These are phyloP conservation scores for Leucophenga montana DNA, from an alignment of 2,888 invertebrate genomes.

Conservation along the genomic window DNA sequence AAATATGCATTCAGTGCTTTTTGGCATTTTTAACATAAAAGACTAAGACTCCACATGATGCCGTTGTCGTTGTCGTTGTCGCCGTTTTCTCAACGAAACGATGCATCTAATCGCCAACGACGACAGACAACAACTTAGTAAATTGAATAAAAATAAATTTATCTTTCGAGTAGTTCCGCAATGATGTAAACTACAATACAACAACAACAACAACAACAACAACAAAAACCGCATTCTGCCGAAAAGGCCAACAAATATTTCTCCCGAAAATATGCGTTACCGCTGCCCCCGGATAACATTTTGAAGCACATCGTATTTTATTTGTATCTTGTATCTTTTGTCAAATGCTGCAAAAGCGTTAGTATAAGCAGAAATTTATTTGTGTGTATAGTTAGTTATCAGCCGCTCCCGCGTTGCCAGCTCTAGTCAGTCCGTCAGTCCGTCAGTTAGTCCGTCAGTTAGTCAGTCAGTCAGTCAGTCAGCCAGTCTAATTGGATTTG, in stretches of 20 bases:
- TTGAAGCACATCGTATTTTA: background rate
- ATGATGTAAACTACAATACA: conserved; percentile 54
- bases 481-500: conserved; percentile 64
- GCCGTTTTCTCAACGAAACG: too few relatives aligned
- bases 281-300: too few relatives aligned
- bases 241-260: conserved; percentile 25
- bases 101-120: too few relatives aligned
- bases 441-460: conserved; percentile 20
- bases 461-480: conserved; percentile 38
- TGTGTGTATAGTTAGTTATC: too few relatives aligned
- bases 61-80: too few relatives aligned
- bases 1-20: conserved; percentile 32
- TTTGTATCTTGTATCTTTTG: conserved; percentile 6
- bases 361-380: too few relatives aligned
- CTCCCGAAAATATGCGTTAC: conserved; percentile 6
- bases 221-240: background rate
- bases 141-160: conserved; percentile 3
- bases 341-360: conserved; percentile 7
- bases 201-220: conserved; percentile 38
- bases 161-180: conserved; percentile 49
- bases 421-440: too few relatives aligned
- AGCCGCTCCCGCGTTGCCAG: too few relatives aligned
- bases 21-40: too few relatives aligned
- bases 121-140: conserved; percentile 10
- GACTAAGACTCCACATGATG: too few relatives aligned